A percentile compares a stretch with the other conserved stretches of the same genome.
Evolutionary conservation across 2,797 vertebrate genomes (phyloP).

Genomic region (Anguilla pacifica): DNA sequence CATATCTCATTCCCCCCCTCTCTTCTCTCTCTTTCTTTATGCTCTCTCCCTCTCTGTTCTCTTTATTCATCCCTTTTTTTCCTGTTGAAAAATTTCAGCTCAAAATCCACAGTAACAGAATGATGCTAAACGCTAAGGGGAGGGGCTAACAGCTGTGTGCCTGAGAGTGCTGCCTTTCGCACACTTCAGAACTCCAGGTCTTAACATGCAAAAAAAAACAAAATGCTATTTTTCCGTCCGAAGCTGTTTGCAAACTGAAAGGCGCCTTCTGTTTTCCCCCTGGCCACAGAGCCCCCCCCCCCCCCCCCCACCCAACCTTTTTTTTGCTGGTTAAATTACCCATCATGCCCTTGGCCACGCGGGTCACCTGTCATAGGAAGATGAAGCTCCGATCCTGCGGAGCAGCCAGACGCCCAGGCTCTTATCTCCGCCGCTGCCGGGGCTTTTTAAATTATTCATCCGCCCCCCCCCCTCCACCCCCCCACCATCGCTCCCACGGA

Average conservation of each 20-base stretch:
- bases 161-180: too few relatives aligned
- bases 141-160: not conserved
- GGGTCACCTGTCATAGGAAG: slow-evolving; percentile 91
- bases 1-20: too few relatives aligned
- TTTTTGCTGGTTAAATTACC: slow-evolving; percentile 82
- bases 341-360: slow-evolving; percentile 91
- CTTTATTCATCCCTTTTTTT: slow-evolving; percentile 4
- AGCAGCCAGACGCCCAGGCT: slow-evolving; percentile 49
- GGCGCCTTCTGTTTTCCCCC: not conserved
- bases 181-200: not conserved
- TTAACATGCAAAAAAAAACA: not conserved
- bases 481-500: slow-evolving; percentile 87
- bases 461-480: slow-evolving; percentile 79
- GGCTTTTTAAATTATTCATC: slow-evolving; percentile 95
- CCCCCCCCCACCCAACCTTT: slow-evolving; percentile 9
- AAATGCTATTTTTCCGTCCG: not conserved
- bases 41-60: not conserved
- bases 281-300: not conserved
- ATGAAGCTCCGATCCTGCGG: slow-evolving; percentile 84
- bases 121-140: too few relatives aligned
- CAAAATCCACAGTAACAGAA: slow-evolving; percentile 55
- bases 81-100: slow-evolving; percentile 48
- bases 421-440: slow-evolving; percentile 87
- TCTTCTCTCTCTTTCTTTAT: not conserved
- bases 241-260: not conserved